Conservation (phyloP, 2,113 vertebrate genomes). For the Campylomormyrus tamandua region DNA sequence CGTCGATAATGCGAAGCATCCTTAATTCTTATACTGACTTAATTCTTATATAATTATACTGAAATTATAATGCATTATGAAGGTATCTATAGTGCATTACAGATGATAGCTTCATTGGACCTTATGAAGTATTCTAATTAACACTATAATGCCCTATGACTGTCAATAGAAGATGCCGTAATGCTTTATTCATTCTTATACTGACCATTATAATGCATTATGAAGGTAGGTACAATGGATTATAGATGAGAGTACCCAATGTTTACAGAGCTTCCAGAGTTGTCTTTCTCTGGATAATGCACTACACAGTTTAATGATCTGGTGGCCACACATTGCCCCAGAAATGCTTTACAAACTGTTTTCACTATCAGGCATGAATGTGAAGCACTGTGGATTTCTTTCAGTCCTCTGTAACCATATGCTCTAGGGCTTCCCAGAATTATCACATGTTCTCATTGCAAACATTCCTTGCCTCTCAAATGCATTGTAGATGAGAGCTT, state of each 20-base stretch:
- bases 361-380: not conserved
- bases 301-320: not conserved
- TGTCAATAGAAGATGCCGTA: no score
- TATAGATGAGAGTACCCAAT: not conserved
- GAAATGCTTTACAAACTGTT: not conserved
- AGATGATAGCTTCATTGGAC: not conserved
- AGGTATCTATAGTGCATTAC: not conserved
- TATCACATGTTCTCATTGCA: not conserved
- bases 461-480: not conserved
- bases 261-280: not conserved
- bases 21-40: not conserved
- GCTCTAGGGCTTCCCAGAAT: not conserved
- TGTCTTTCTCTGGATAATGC: not conserved
- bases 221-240: no score
- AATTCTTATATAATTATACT: no score
- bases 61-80: not conserved
- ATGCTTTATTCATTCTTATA: no score
- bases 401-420: not conserved
- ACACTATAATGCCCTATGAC: not conserved
- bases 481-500: not conserved
- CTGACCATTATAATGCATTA: no score
- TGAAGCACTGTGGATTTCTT: not conserved
- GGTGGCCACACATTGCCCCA: not conserved
- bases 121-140: not conserved
- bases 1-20: not conserved